Evolutionary conservation across 2,797 vertebrate genomes (phyloP).

Genomic region (Perodicticus potto): DNA sequence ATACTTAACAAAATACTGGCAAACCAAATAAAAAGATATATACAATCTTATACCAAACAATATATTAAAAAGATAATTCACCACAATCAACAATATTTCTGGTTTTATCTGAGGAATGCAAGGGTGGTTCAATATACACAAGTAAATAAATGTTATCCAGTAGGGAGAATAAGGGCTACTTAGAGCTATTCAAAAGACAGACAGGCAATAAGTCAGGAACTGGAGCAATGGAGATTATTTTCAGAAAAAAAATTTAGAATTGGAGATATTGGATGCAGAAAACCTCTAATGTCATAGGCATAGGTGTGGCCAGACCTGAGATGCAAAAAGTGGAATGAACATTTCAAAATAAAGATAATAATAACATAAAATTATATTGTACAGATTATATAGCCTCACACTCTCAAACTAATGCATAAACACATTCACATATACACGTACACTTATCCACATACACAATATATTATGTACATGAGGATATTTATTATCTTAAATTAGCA

Average conservation of each 20-base stretch:
- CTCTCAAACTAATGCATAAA: background rate
- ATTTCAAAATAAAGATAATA: conserved; percentile 18
- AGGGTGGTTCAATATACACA: background rate
- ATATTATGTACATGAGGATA: background rate
- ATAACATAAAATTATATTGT: background rate
- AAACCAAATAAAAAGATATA: too few species aligned
- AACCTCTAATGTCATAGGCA: background rate
- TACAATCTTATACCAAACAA: too few species aligned
- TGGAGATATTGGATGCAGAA: background rate
- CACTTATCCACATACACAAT: background rate
- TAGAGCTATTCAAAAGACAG: background rate
- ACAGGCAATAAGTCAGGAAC: background rate
- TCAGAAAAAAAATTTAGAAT: conserved; percentile 10
- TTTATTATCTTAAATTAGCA: conserved; percentile 5
- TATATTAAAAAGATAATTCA: background rate
- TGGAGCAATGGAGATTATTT: background rate
- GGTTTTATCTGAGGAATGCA: background rate
- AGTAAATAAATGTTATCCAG: background rate
- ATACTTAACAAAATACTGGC: background rate
- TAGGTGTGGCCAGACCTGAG: background rate
- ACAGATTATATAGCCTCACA: background rate
- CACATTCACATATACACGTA: background rate
- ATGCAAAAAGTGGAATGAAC: background rate
- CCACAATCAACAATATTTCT: background rate
- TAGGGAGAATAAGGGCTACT: background rate